A percentile compares a stretch with the other conserved stretches of the same genome.
These are phyloP conservation scores for Xerus rutilus DNA, from an alignment of 2,797 vertebrate genomes.

Conservation along the genomic window DNA sequence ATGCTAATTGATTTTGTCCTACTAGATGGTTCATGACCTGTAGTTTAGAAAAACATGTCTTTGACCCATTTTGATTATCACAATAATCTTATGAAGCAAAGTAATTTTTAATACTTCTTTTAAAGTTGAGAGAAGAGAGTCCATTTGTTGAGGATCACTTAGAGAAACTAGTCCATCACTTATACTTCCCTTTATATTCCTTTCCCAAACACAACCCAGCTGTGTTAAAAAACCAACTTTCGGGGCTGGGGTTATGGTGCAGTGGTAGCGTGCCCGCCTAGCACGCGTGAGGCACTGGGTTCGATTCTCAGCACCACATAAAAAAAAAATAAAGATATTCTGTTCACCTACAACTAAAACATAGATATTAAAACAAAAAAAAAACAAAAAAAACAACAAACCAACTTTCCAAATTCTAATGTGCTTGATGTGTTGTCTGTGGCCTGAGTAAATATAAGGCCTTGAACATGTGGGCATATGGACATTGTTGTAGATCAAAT, in stretches of 20 bases:
- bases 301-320: no score
- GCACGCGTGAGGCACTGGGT: no score
- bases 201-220: not conserved
- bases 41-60: slow-evolving; percentile 12
- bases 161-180: not conserved
- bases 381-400: no score
- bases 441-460: not conserved
- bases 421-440: not conserved
- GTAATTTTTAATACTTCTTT: not conserved
- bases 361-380: no score
- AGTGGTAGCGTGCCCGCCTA: no score
- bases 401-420: not conserved
- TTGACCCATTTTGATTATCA: not conserved
- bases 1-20: not conserved
- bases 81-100: not conserved
- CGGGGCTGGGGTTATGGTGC: no score
- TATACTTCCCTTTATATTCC: not conserved
- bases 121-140: slow-evolving; percentile 3
- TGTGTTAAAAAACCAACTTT: not conserved
- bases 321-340: no score
- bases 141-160: not conserved
- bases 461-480: not conserved
- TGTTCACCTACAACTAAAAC: no score
- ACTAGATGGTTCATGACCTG: not conserved
- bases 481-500: not conserved